Percentiles rank a stretch among this genome's conserved stretches.
Evolutionary conservation across 2,797 vertebrate genomes (phyloP).

Genomic region (Sebastes hubbsi): DNA sequence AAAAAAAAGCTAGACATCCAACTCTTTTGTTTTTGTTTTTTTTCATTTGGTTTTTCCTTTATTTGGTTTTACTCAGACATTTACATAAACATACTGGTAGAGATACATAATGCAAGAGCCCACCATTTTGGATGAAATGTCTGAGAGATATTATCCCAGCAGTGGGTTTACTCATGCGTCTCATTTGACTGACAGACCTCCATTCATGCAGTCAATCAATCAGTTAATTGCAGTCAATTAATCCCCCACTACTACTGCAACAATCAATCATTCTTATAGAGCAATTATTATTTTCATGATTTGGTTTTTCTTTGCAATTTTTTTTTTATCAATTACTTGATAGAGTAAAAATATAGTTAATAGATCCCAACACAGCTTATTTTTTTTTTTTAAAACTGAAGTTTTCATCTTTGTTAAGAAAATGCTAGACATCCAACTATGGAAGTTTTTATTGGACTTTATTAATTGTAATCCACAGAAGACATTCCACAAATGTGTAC

Average conservation of each 20-base stretch:
- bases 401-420: too few species aligned
- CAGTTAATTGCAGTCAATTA: neutral
- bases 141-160: neutral
- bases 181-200: conserved; percentile 8
- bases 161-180: neutral
- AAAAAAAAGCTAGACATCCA: too few species aligned
- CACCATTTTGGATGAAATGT: conserved; percentile 61
- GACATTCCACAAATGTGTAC: too few species aligned
- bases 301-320: neutral
- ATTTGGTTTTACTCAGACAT: too few species aligned
- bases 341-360: neutral
- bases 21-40: too few species aligned
- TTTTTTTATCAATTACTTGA: neutral
- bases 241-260: neutral
- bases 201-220: neutral
- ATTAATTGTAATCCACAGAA: too few species aligned
- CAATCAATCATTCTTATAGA: neutral
- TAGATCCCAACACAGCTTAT: neutral
- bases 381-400: too few species aligned
- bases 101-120: conserved; percentile 37
- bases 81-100: neutral
- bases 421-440: too few species aligned
- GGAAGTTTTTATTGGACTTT: too few species aligned
- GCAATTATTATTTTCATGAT: neutral
- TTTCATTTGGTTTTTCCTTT: too few species aligned